Evolutionary conservation across 1,140 invertebrate species (phyloP).

Genomic region (Heliconius himera): DNA sequence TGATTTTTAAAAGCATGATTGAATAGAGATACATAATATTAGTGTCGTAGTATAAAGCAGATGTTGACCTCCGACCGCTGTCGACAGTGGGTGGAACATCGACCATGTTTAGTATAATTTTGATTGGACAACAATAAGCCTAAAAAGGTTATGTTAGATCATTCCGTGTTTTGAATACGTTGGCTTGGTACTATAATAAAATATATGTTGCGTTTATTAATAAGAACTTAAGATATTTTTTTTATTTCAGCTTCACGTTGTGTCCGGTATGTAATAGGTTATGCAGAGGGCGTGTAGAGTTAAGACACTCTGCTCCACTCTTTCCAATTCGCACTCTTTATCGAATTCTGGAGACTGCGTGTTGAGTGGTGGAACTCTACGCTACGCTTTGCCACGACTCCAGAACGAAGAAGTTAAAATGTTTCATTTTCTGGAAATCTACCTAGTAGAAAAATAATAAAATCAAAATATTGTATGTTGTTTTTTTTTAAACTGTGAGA

Average conservation of each 20-base stretch:
- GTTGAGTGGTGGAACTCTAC: no score
- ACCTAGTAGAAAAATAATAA: no score
- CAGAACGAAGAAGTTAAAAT: no score
- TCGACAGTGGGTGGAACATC: slow-evolving; percentile 56
- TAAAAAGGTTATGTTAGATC: slow-evolving; percentile 12
- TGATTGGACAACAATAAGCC: slow-evolving; percentile 39
- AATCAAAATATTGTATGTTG: no score
- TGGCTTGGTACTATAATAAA: not conserved
- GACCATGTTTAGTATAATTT: slow-evolving; percentile 35
- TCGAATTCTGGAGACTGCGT: no score
- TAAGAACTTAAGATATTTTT: not conserved
- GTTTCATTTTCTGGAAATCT: no score
- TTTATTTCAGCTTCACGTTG: not conserved
- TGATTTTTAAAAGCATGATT: slow-evolving; percentile 55
- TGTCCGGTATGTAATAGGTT: no score
- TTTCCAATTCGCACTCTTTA: no score
- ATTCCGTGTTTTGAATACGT: not conserved
- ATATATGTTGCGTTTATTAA: not conserved
- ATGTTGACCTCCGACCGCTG: slow-evolving; percentile 66
- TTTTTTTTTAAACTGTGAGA: no score
- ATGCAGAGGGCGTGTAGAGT: no score
- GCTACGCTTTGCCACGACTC: no score
- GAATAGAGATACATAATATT: slow-evolving; percentile 79
- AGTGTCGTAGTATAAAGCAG: slow-evolving; percentile 61
- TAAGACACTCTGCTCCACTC: no score